phyloP scores from a whole-genome alignment of 2,113 vertebrate species.

The Astatoreochromis straeleni region DNA sequence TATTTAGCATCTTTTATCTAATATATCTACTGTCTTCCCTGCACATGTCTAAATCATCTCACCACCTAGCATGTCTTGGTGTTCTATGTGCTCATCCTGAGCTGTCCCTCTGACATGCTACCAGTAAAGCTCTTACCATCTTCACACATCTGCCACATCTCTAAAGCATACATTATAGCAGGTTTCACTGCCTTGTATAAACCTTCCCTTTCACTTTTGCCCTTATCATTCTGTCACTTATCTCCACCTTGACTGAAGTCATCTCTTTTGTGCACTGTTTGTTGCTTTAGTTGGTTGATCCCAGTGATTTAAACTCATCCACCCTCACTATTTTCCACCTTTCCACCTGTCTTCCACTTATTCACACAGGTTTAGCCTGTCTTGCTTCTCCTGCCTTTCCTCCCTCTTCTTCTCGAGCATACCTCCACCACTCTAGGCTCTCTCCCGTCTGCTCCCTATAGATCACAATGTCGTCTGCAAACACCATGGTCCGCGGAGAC shows the following conservation, averaged over 20 bases:
- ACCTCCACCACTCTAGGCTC: neutral
- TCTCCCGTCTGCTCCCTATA: neutral
- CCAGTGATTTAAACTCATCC: neutral
- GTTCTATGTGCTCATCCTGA: neutral
- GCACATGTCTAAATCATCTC: neutral
- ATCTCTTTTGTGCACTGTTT: neutral
- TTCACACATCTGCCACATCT: neutral
- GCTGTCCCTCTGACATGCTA: neutral
- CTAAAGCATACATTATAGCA: neutral
- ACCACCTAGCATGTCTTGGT: neutral
- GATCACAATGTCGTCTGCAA: neutral
- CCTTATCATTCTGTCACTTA: neutral
- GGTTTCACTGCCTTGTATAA: neutral
- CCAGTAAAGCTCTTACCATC: neutral
- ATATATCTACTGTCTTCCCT: neutral
- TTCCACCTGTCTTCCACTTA: neutral
- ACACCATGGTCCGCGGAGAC: neutral
- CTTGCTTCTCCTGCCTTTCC: neutral
- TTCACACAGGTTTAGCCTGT: neutral
- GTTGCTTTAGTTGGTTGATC: neutral
- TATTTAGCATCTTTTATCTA: neutral
- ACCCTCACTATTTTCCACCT: neutral
- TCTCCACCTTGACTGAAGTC: neutral
- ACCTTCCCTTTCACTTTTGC: neutral
- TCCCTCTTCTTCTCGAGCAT: neutral